Evolutionary conservation across 1,140 invertebrate species (phyloP).

Genomic region (Papilio machaon): DNA sequence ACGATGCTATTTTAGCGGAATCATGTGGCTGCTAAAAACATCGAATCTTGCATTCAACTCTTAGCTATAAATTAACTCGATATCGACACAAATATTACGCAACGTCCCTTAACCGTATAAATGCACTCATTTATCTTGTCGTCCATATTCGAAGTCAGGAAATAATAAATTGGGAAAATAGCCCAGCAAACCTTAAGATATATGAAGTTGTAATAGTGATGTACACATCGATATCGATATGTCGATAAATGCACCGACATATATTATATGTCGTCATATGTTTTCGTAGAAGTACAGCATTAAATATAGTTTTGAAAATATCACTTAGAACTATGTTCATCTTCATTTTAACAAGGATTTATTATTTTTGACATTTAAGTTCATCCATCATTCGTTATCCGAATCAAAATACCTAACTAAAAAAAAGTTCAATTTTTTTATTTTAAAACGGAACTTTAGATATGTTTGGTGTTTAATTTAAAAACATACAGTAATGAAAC

Average conservation of each 20-base stretch:
- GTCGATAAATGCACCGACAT: background rate
- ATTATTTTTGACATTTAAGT: too few relatives aligned
- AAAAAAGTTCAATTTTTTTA: too few relatives aligned
- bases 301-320: too few relatives aligned
- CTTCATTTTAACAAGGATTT: too few relatives aligned
- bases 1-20: background rate
- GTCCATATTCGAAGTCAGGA: slow-evolving; percentile 9
- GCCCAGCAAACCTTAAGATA: background rate
- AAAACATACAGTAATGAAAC: too few relatives aligned
- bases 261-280: background rate
- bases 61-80: background rate
- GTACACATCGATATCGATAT: background rate
- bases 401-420: too few relatives aligned
- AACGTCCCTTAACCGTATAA: background rate
- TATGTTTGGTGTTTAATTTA: too few relatives aligned
- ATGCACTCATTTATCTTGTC: slow-evolving; percentile 4
- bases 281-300: background rate
- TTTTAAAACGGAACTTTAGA: too few relatives aligned
- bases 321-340: too few relatives aligned
- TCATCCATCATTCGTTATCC: too few relatives aligned
- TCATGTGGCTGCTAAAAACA: too few relatives aligned
- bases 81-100: background rate
- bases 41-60: background rate
- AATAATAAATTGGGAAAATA: slow-evolving; percentile 21
- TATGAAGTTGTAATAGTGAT: background rate